phyloP scores from a whole-genome alignment of 1,140 invertebrate genomes.

The Campoletis sonorensis region DNA sequence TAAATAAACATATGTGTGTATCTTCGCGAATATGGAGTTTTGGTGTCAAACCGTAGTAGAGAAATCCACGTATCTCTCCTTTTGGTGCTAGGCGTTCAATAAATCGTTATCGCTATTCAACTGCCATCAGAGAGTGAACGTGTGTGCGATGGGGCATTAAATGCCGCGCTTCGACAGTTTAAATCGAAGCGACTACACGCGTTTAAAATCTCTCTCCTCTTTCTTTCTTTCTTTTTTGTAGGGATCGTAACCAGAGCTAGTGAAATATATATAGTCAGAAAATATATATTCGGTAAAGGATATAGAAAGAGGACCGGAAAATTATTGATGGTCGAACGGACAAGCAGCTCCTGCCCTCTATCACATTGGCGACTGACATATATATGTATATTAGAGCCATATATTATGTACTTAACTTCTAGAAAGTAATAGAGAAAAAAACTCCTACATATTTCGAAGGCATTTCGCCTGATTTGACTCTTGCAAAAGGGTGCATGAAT shows the following conservation, averaged over 20 bases:
- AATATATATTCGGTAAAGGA: constrained; percentile 33
- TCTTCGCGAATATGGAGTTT: neutral
- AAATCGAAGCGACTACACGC: constrained; percentile 43
- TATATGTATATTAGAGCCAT: neutral
- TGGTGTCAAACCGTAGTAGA: neutral
- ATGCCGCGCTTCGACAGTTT: constrained; percentile 41
- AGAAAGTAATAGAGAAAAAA: neutral
- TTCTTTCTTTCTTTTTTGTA: constrained; percentile 23
- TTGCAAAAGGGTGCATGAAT: neutral
- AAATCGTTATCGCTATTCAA: constrained; percentile 48
- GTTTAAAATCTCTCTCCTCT: constrained; percentile 37
- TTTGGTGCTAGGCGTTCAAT: constrained; percentile 20
- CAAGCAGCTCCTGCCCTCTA: neutral
- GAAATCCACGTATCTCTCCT: neutral
- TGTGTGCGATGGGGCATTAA: constrained; percentile 48
- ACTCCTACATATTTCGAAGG: neutral
- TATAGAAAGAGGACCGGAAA: constrained; percentile 6
- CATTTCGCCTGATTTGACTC: neutral
- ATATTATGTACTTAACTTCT: constrained; percentile 20
- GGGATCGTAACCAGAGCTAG: constrained; percentile 26
- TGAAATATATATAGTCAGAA: constrained; percentile 45
- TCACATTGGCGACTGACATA: neutral
- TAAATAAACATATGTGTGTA: neutral
- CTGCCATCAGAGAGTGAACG: constrained; percentile 43
- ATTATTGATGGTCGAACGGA: constrained; percentile 35